A percentile compares a stretch with the other conserved stretches of the same genome.
These are phyloP conservation scores for Steinernema feltiae DNA, from an alignment of 1,140 invertebrate genomes.

Conservation along the genomic window DNA sequence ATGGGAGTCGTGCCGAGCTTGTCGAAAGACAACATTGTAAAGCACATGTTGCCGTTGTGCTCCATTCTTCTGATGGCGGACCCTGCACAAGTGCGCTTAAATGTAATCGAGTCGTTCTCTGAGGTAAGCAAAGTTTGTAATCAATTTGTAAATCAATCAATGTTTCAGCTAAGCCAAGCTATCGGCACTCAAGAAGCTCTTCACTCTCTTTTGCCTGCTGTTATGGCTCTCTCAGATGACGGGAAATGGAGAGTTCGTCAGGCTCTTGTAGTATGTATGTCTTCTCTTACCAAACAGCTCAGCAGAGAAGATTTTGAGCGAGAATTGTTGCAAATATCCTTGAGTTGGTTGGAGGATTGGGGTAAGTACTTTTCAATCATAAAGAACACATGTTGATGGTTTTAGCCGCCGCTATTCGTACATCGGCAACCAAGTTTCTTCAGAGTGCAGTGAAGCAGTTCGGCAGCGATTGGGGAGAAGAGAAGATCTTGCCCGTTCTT, in stretches of 20 bases:
- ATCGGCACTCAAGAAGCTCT: slow-evolving; percentile 74
- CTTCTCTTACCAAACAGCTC: slow-evolving; percentile 80
- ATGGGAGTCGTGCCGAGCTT: background rate
- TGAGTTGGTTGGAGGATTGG: slow-evolving; percentile 98
- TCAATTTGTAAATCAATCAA: slow-evolving; percentile 94
- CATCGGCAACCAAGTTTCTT: slow-evolving; percentile 92
- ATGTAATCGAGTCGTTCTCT: background rate
- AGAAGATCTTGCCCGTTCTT: slow-evolving; percentile 93
- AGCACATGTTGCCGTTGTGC: background rate
- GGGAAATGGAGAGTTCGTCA: slow-evolving; percentile 96
- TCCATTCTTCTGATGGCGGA: background rate
- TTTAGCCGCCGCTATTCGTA: slow-evolving; percentile 92
- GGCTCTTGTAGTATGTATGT: slow-evolving; percentile 97
- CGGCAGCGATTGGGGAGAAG: slow-evolving; percentile 90
- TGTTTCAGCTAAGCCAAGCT: slow-evolving; percentile 81
- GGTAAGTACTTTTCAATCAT: too few species aligned
- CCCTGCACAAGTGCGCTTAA: background rate
- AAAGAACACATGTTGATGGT: too few species aligned
- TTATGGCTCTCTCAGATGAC: slow-evolving; percentile 96
- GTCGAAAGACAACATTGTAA: background rate
- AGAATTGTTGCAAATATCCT: slow-evolving; percentile 90
- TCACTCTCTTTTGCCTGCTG: slow-evolving; percentile 90
- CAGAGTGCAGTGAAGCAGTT: slow-evolving; percentile 97
- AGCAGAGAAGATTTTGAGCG: slow-evolving; percentile 99
- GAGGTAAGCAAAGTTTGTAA: slow-evolving; percentile 77